Conservation (phyloP, 1,140 invertebrate species). For the Hormaphis cornu region DNA sequence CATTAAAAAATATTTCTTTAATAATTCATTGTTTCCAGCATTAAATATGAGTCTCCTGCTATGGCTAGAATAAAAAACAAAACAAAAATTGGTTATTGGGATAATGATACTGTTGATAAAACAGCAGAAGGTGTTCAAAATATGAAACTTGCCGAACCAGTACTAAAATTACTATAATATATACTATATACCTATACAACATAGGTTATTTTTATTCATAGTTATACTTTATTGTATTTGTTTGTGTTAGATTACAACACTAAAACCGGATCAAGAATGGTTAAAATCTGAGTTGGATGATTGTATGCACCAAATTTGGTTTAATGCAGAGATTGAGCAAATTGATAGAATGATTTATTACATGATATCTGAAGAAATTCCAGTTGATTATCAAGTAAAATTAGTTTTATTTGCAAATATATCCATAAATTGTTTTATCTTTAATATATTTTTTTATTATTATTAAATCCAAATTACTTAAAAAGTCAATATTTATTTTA, state of each 20-base stretch:
- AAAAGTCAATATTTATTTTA: too few species aligned
- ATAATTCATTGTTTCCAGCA: constrained; percentile 35
- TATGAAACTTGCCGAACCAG: background rate
- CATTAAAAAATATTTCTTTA: background rate
- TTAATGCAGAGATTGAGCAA: constrained; percentile 25
- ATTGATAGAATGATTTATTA: constrained; percentile 31
- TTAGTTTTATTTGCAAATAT: background rate
- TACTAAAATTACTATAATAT: background rate
- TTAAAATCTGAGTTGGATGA: constrained; percentile 26
- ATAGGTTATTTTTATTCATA: background rate
- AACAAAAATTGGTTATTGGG: constrained; percentile 28
- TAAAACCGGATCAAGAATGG: constrained; percentile 21
- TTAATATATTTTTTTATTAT: too few species aligned
- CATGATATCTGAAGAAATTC: constrained; percentile 19
- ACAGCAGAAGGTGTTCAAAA: constrained; percentile 10
- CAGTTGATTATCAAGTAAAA: constrained; percentile 29
- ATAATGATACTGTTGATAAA: constrained; percentile 13
- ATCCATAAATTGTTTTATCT: too few species aligned
- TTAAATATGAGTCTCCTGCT: constrained; percentile 19
- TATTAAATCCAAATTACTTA: too few species aligned
- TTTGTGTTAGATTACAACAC: background rate
- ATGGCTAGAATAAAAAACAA: constrained; percentile 23
- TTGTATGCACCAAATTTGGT: constrained; percentile 27
- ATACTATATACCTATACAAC: background rate
- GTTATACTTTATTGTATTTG: background rate